Base-by-base conservation (phyloP, 2,113 vertebrate species). In the Rynchops niger region DNA sequence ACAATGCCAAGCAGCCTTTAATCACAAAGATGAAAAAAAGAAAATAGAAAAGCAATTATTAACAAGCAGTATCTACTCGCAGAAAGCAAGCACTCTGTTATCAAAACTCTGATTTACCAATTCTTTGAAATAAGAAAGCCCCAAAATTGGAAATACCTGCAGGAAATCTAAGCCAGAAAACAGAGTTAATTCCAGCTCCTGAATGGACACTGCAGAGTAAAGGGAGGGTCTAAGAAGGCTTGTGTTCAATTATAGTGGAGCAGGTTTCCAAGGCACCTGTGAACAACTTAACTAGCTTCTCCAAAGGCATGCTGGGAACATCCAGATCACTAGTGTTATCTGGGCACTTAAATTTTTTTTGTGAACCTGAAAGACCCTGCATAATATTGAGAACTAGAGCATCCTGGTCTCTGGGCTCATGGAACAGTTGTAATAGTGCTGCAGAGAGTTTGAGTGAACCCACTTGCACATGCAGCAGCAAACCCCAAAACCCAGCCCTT, bases 21-120 rank as follows among this genome's bases (percentile, higher is more conserved):
- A 34, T 3, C 22, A 27, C 22, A 42, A 83, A 47, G 34, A 50
- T 11, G 1, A 38, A 36, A 74, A 38, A 82, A 38, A n/a, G n/a
- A n/a, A 42, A 15, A 13, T 12, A 45, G 8, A n/a, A 55, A 66
- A 81, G 8, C 15, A 42, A 11, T 47, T 55, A 42, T 45, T 16
- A 30, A 77, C 34, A 2, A 0, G 0, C 12, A n/a, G 4, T 17
- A 8, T 6, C 58, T 72, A 17, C 1, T 72, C 40, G 53, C 4
- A 47, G 9, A 62, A 53, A 66, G 30, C 20, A 59, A 27, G 2
- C 5, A 5, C 18, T 50, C 7, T 38, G 20, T 13, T 30, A 72
- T 67, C 21, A 65, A 17, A 67, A 77, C 8, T 10, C 40, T 38
- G 49, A 82, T 77, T 86, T 59, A 40, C 38, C 49, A 25, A 15